Base-by-base conservation (phyloP, 2,113 vertebrate genomes). In the Bungarus multicinctus region DNA sequence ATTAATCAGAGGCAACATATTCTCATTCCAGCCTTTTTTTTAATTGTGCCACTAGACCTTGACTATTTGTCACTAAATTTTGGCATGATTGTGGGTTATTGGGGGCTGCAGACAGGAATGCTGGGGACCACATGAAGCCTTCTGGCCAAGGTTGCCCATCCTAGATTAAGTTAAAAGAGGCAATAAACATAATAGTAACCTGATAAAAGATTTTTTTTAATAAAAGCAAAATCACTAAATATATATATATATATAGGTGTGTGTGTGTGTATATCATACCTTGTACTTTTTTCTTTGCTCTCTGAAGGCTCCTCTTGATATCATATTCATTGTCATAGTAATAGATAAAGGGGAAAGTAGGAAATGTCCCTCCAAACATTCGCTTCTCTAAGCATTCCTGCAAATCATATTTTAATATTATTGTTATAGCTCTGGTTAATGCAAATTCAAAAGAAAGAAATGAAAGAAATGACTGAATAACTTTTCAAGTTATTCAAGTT, bases 361-460 rank as follows among this genome's bases (percentile, higher is more conserved):
- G 97, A 88, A 97, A 97, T n/a, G 92, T 93, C 55, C 95, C 97
- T 54, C 95, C 97, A 39, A 96, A 97, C 97, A 98, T 98, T 27
- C 97, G 91, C 92, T 90, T 97, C 85, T 97, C 97, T 10, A 95
- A 92, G 93, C 98, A 98, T 93, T 98, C 98, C 98, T 98, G 96
- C 39, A 98, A 97, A 96, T 97, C 95, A 96, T 55, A 95, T 90
- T 87, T 69, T 52, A 92, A 86, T 45, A 94, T 97, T 92, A 96
- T 4, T 5, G 4, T 45, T 50, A 88, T 0, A 39, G 25, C 34
- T 34, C 54, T 18, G 0, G 1, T 11, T 91, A 87, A 90, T 47
- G 69, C 39, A 88, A 45, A 60, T 45, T 34, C n/a, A 54, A 92
- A 14, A 1, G 5, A 92, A 86, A 87, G 0, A 2, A 69, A 54